phyloP scores from a whole-genome alignment of 2,113 vertebrate species.

The Equus quagga region DNA sequence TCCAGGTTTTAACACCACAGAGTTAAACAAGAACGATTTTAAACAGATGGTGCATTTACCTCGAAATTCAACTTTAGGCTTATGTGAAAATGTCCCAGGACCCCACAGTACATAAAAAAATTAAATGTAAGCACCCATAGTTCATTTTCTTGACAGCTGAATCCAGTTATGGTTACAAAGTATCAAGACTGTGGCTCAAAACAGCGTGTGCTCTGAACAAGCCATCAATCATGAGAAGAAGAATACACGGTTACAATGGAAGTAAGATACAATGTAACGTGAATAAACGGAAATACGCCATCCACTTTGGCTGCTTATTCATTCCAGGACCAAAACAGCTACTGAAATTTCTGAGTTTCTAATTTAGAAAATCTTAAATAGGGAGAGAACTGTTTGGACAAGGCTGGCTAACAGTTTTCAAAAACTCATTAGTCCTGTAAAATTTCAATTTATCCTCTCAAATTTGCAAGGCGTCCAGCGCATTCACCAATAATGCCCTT shows the following conservation, averaged over 20 bases:
- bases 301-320: constrained; percentile 81
- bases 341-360: constrained; percentile 82
- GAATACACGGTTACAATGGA: constrained; percentile 58
- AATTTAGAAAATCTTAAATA: constrained; percentile 79
- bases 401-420: constrained; percentile 74
- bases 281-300: constrained; percentile 79
- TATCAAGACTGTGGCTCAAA: constrained; percentile 66
- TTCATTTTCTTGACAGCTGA: constrained; percentile 53
- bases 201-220: constrained; percentile 69
- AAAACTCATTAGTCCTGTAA: constrained; percentile 80
- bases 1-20: background rate
- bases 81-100: background rate
- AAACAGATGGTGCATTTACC: background rate
- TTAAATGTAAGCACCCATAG: background rate
- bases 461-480: constrained; percentile 59
- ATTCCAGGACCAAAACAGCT: constrained; percentile 73
- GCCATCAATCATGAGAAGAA: constrained; percentile 65
- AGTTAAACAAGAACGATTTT: background rate
- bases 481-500: constrained; percentile 60
- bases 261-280: constrained; percentile 69
- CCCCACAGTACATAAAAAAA: background rate
- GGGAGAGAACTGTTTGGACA: constrained; percentile 77
- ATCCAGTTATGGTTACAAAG: background rate
- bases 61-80: background rate
- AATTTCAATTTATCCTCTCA: constrained; percentile 77